phyloP scores from a whole-genome alignment of 2,797 vertebrate genomes.

The Crenuchus spilurus region DNA sequence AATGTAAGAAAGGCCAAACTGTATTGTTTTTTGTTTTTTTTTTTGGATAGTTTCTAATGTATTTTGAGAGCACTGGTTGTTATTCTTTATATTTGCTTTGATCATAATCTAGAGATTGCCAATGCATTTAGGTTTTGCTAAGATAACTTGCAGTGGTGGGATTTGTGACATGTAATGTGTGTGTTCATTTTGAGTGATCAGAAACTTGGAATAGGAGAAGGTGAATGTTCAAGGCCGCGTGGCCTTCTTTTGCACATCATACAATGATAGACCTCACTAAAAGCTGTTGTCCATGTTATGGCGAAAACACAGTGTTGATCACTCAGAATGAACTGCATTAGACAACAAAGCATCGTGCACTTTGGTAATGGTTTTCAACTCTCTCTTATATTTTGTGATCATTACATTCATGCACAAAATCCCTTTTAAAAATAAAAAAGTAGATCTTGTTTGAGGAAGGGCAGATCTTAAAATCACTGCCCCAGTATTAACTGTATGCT shows the following conservation, averaged over 20 bases:
- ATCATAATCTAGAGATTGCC: conserved; percentile 18
- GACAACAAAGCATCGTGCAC: conserved; percentile 20
- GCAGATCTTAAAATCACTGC: conserved; percentile 64
- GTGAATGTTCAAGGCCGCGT: conserved; percentile 16
- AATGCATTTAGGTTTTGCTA: conserved; percentile 9
- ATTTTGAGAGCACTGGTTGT: conserved; percentile 17
- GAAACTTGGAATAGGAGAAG: neutral
- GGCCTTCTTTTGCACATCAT: conserved; percentile 42
- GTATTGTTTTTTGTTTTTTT: neutral
- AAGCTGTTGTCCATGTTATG: neutral
- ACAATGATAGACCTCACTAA: conserved; percentile 40
- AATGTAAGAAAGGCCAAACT: neutral
- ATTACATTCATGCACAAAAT: conserved; percentile 33
- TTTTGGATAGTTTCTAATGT: neutral
- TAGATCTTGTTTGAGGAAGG: conserved; percentile 42
- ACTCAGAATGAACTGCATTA: neutral
- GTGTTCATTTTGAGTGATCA: conserved; percentile 2
- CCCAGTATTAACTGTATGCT: conserved; percentile 74
- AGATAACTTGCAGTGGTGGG: neutral
- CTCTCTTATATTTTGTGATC: conserved; percentile 30
- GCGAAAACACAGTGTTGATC: conserved; percentile 16
- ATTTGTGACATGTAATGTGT: conserved; percentile 1
- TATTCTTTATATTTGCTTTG: conserved; percentile 14
- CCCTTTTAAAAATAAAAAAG: conserved; percentile 16
- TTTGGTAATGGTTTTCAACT: conserved; percentile 32